Conservation (phyloP, 2,797 vertebrate genomes). For the Alcedo quadribrachys region DNA sequence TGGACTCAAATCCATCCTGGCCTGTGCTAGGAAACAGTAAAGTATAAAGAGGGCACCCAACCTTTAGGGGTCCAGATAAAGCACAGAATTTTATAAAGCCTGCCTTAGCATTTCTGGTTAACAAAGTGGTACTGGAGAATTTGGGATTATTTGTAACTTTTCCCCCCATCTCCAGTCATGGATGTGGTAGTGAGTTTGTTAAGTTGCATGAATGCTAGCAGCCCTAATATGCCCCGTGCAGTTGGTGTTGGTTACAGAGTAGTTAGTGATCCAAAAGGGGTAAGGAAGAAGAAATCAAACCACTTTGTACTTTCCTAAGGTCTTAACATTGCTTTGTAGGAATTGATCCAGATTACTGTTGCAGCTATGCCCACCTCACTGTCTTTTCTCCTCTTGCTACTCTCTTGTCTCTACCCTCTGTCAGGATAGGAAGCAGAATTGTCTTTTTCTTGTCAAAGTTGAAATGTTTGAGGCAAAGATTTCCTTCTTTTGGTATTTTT, state of each 20-base stretch:
- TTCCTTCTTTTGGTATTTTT: background rate
- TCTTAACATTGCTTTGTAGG: background rate
- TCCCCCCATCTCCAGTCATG: background rate
- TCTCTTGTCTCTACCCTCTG: background rate
- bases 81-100: background rate
- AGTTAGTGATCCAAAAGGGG: background rate
- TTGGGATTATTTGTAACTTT: background rate
- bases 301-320: background rate
- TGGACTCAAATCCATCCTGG: background rate
- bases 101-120: background rate
- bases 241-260: background rate
- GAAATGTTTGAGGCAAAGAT: background rate
- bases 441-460: background rate
- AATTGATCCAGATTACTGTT: background rate
- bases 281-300: background rate
- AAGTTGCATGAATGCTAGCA: background rate
- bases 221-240: background rate
- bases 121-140: background rate
- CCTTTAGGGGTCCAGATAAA: background rate
- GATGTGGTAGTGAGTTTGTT: background rate
- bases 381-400: background rate
- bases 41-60: background rate
- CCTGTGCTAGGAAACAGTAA: background rate
- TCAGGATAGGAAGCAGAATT: background rate
- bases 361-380: background rate